Evolutionary conservation across 2,797 vertebrate species (phyloP).

Genomic region (Darevskia nairensis): DNA sequence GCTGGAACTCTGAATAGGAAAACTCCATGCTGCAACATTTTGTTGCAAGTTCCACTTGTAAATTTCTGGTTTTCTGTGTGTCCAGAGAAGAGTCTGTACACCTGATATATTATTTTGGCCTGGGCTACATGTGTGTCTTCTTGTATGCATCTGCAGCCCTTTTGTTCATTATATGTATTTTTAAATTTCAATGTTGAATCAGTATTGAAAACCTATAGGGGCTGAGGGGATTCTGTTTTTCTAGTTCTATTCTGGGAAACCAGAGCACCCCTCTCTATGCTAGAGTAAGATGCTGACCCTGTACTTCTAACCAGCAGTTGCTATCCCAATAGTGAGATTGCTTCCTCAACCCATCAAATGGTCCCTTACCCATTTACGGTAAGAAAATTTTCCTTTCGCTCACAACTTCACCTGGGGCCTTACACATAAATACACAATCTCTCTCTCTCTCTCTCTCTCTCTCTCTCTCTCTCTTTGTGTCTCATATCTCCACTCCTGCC

Average conservation of each 20-base stretch:
- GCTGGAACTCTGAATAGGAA: background rate
- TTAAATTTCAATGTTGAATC: background rate
- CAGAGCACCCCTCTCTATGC: background rate
- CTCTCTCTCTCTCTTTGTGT: conserved; percentile 75
- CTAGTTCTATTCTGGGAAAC: background rate
- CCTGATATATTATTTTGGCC: background rate
- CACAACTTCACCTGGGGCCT: background rate
- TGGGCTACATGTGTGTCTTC: background rate
- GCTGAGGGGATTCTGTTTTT: background rate
- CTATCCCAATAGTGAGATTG: background rate
- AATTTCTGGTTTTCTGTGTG: background rate
- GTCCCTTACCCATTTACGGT: background rate
- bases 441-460: background rate
- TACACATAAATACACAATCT: conserved; percentile 11
- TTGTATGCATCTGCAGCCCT: background rate
- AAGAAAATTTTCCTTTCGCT: conserved; percentile 8
- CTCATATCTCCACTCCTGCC: conserved; percentile 84
- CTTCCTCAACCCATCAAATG: background rate
- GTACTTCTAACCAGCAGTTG: background rate
- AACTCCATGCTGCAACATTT: background rate
- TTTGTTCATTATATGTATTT: background rate
- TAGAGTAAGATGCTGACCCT: background rate
- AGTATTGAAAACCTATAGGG: background rate
- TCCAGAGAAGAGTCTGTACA: background rate
- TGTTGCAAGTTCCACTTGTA: background rate